Evolutionary conservation across 2,888 invertebrate species (phyloP).

Genomic region (Leptodirus hochenwartii): DNA sequence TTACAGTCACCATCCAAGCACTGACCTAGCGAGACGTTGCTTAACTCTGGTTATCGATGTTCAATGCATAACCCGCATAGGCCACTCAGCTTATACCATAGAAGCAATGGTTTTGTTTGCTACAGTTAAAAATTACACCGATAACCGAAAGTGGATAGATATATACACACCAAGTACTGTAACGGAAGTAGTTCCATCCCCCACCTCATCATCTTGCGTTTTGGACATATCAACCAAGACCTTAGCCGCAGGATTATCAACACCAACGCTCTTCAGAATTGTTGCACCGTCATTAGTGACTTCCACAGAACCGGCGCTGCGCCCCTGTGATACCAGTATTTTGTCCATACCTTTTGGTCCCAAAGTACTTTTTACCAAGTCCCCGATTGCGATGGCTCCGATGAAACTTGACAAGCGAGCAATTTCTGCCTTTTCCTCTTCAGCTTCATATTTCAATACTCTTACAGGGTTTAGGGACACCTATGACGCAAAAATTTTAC

Average conservation of each 20-base stretch:
- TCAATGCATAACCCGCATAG: too few relatives aligned
- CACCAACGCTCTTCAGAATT: conserved; percentile 86
- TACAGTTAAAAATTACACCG: conserved; percentile 3
- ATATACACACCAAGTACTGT: conserved; percentile 57
- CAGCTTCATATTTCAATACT: conserved; percentile 88
- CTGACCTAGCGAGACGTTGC: too few relatives aligned
- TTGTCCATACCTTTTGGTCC: conserved; percentile 99
- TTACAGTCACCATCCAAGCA: too few relatives aligned
- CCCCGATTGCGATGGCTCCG: conserved; percentile 97
- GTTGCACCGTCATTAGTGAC: conserved; percentile 99
- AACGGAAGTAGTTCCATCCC: conserved; percentile 99
- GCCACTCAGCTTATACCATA: too few relatives aligned
- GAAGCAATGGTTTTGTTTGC: too few relatives aligned
- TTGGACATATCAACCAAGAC: conserved; percentile 97
- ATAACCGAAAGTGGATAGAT: not conserved
- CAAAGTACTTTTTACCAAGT: conserved; percentile 92
- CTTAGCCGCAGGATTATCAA: conserved; percentile 98
- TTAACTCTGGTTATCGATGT: too few relatives aligned
- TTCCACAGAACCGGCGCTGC: conserved; percentile 70
- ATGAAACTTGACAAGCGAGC: conserved; percentile 96
- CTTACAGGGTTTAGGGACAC: conserved; percentile 84
- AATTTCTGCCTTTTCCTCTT: conserved; percentile 94
- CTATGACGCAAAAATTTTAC: conserved; percentile 26
- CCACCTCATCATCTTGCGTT: conserved; percentile 98
- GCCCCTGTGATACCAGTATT: conserved; percentile 64